Base-by-base conservation (phyloP, 2,888 invertebrate genomes). In the Pachliopta kotzebuea region DNA sequence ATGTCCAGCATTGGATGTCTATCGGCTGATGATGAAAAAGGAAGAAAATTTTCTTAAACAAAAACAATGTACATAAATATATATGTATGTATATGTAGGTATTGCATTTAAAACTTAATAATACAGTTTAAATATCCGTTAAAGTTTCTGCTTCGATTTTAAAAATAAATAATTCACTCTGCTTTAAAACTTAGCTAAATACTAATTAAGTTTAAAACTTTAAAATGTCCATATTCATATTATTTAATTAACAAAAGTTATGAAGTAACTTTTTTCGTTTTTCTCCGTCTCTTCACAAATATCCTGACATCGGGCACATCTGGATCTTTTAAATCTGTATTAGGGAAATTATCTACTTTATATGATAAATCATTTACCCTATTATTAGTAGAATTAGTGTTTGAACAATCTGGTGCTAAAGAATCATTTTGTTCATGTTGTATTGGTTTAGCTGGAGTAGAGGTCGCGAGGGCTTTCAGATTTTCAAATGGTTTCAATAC, bases 281-380 rank as follows among this genome's bases (percentile, higher is more conserved):
- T 86, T 67, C 83, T 81, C 68, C 85, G 77, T 71, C 88, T 80
- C 70, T 76, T 85, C 14, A 86, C 79, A 71, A 86, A 82, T 77
- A 90, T 85, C 72, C 86, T 83, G 6, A 90, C 78, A 72, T 90
- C 90, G 23, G 90, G 90, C 62, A 74, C 78, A 67, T 88, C 86
- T 14, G 68, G 53, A 18, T 77, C 74, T 53, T 71, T 74, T 69
- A 74, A 73, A 45, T 71, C 73, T 58, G 69, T 56, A 31, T 63
- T 74, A 31, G 72, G 70, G 4, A 72, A 72, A 61, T 70, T 69
- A 49, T 76, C 71, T 18, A 69, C 66, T 50, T 61, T 65, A 54
- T 60, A 42, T 29, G 56, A 54, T 63, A 37, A 64, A 53, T 68
- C 71, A 56, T 67, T 71, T 20, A 45, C 66, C 7, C 65, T 65